Evolutionary conservation across 2,797 vertebrate species (phyloP), one percentile per base, ranked within the genome.

Genomic region (Dendrocincla tyrannina): DNA sequence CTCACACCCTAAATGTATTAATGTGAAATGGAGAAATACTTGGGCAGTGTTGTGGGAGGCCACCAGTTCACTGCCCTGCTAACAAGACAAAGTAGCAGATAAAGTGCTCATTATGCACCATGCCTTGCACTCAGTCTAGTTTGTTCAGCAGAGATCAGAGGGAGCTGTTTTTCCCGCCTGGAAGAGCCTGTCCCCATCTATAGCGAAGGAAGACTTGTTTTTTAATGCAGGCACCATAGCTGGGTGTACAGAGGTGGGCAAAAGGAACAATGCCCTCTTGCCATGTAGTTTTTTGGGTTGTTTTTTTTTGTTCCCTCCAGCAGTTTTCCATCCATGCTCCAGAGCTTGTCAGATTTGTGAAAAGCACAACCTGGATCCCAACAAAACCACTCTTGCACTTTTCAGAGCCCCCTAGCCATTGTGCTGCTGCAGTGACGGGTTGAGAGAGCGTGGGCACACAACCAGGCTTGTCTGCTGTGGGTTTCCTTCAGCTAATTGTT

Each of bases 401-500:
- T 90, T 82, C 39, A 85, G 64, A 85, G 37, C 7, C 41, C 63
- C 15, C 7, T 3, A 1, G 20, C 77, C 37, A 55, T 80, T 70
- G 68, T 63, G 67, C 59, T 41, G 28, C 32, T 60, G 41, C 30
- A 72, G 72, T 6, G 1, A 47, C 12, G 58, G 42, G 46, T 62
- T 64, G 60, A 92, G 75, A 67, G 72, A 78, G 68, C 8, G 3
- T 50, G 41, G 75, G 64, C 81, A 60, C 75, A 77, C 9, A 70
- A 68, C 35, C 35, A 56, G 27, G 37, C 35, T 78, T 83, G 64
- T 87, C 79, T 88, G 53, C 75, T 68, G 16, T 0, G 3, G 22
- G 59, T 72, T 95, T 85, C 59, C 74, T 97, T 93, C 37, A 58
- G 19, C 33, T 77, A 79, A n/a, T 81, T 74, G 96, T 95, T 82